phyloP scores from a whole-genome alignment of 2,888 invertebrate genomes.

The Panzeria rudis region DNA sequence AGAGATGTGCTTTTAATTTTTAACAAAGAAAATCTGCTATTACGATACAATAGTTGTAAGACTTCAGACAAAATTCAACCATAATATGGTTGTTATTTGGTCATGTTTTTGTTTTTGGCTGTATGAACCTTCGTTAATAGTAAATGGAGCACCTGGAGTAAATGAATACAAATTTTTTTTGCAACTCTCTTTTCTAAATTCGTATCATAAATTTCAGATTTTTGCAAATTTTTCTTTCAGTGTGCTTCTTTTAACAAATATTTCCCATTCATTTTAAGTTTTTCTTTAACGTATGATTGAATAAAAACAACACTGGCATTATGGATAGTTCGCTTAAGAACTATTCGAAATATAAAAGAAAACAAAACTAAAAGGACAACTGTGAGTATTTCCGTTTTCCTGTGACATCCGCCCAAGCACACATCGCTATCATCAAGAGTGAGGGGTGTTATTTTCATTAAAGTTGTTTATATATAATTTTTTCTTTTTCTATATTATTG shows the following conservation, averaged over 20 bases:
- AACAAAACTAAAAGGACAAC: slow-evolving; percentile 47
- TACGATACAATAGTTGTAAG: no score
- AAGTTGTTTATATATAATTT: slow-evolving; percentile 48
- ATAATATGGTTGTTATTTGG: no score
- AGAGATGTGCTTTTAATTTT: no score
- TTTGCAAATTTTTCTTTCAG: slow-evolving; percentile 3
- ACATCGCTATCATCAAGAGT: not conserved
- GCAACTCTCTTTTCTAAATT: no score
- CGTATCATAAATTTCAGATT: no score
- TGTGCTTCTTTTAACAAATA: slow-evolving; percentile 26
- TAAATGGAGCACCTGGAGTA: no score
- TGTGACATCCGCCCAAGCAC: slow-evolving; percentile 37
- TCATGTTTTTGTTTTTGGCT: no score
- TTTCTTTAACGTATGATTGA: slow-evolving; percentile 60
- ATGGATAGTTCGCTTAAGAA: slow-evolving; percentile 52
- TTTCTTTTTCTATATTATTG: slow-evolving; percentile 24
- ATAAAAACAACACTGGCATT: slow-evolving; percentile 55
- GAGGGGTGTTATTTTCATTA: slow-evolving; percentile 63
- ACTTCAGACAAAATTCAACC: not conserved
- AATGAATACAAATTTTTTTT: no score
- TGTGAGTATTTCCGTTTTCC: slow-evolving; percentile 66
- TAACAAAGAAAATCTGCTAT: no score
- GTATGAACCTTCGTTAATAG: no score
- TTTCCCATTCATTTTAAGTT: slow-evolving; percentile 12
- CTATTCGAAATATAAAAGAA: not conserved